Evolutionary conservation across 2,888 invertebrate species (phyloP), one percentile per base, ranked within the genome.

Genomic region (Leistus spinibarbis): DNA sequence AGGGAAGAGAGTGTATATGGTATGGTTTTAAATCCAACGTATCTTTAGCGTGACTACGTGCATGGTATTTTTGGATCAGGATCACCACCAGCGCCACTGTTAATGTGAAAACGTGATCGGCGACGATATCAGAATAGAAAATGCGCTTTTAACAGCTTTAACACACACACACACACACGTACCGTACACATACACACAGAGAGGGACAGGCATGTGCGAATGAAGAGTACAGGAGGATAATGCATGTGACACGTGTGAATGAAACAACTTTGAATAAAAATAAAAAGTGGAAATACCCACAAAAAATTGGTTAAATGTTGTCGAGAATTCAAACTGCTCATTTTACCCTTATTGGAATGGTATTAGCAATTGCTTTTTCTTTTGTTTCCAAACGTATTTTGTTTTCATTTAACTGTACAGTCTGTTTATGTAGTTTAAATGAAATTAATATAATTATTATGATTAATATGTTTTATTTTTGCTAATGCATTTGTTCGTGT

Each of bases 101-200:
- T 71, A 71, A 71, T 71, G 71, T 65, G 65, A 71, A 71, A 71
- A 71, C 71, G 71, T 71, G 71, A 71, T 71, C 71, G 56, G 24
- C 27, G 70, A 70, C 63, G 70, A 63, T 54, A 40, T 23, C 63
- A 63, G 70, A 62, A 70, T 70, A 70, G 70, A 70, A 54, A 70
- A 63, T 70, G 63, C 23, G 70, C 70, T 70, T 62, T 70, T 70
- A 70, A 23, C 70, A 60, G 20, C n/a, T n/a, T n/a, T n/a, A n/a
- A n/a, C n/a, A n/a, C 63, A 40, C 40, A 40, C 40, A 40, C 40
- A 40, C 40, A 40, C 4, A 40, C 40, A 40, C 5, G 5, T 40
- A 4, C 40, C 13, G 13, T 5, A 40, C 9, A 27, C 27, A 27
- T 27, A 27, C 13, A 40, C 40, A 40, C 40, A 40, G 40, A 10